Evolutionary conservation across 2,113 vertebrate genomes (phyloP), one percentile per base, ranked within the genome.

Genomic region (Charadrius vociferus): DNA sequence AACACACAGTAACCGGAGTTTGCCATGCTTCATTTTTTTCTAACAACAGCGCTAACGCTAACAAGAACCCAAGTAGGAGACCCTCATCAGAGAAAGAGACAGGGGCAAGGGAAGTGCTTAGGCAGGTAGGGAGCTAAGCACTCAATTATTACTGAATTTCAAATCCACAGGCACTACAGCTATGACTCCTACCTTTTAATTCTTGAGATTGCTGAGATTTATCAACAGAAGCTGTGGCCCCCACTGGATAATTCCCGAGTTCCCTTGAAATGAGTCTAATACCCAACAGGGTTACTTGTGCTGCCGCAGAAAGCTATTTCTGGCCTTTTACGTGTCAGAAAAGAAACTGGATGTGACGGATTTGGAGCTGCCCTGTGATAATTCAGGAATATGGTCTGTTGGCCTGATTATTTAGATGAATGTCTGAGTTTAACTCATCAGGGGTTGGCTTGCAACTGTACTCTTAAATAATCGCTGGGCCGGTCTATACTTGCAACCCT

Each of bases 281-380:
- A 90, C 94, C 55, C 74, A 91, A 20, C 41, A 86, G 93, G 74
- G 81, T 93, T 96, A 78, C 87, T 95, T 83, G 70, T 66, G 70
- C 87, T 90, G 74, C 87, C 67, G 84, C 84, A 82, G 78, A 93
- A 91, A 97, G 87, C 82, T 97, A 97, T 97, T 97, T 97, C 93
- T 95, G 89, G 78, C 58, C 67, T 90, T 89, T 91, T 87, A 83
- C 0, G 2, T 83, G 89, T 91, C 93, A 95, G 84, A 88, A 88
- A 75, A 93, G 84, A 94, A 97, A 97, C 74, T 86, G 79, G 41
- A 95, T 96, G 59, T 96, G 96, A 97, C 34, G 20, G 97, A 96
- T 96, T 88, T 88, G 84, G 95, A 96, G 93, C 95, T 97, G 84
- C 71, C 89, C 81, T 83, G 84, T 90, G 91, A 95, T 82, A 95